These are phyloP conservation scores for Bovichtus diacanthus DNA, from an alignment of 2,797 vertebrate species.

Conservation along the genomic window DNA sequence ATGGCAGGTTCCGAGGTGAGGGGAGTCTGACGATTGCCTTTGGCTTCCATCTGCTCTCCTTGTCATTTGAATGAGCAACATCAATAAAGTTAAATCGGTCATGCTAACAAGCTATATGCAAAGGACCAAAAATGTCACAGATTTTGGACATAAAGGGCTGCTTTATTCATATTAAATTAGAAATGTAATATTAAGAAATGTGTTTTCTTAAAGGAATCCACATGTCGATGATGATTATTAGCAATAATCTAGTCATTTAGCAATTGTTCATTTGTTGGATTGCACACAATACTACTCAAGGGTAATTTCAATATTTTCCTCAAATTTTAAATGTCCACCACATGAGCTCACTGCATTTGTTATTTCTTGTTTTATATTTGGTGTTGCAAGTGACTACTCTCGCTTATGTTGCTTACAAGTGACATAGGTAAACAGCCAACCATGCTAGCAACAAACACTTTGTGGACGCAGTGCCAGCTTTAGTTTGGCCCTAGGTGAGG, in stretches of 20 bases:
- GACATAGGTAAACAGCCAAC: background rate
- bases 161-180: background rate
- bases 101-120: background rate
- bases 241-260: background rate
- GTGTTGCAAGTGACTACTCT: background rate
- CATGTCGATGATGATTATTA: background rate
- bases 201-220: background rate
- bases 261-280: background rate
- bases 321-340: background rate
- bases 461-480: background rate
- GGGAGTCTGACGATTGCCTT: background rate
- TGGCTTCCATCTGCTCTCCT: conserved; percentile 12
- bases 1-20: background rate
- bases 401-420: background rate
- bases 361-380: background rate
- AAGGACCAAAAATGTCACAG: background rate
- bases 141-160: background rate
- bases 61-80: background rate
- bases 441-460: background rate
- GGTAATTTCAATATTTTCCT: background rate
- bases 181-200: background rate
- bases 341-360: background rate
- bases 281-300: no score
- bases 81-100: background rate
- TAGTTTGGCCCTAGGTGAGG: no score